Evolutionary conservation across 2,888 invertebrate species (phyloP), one percentile per base, ranked within the genome.

Genomic region (Diabrotica balteata): DNA sequence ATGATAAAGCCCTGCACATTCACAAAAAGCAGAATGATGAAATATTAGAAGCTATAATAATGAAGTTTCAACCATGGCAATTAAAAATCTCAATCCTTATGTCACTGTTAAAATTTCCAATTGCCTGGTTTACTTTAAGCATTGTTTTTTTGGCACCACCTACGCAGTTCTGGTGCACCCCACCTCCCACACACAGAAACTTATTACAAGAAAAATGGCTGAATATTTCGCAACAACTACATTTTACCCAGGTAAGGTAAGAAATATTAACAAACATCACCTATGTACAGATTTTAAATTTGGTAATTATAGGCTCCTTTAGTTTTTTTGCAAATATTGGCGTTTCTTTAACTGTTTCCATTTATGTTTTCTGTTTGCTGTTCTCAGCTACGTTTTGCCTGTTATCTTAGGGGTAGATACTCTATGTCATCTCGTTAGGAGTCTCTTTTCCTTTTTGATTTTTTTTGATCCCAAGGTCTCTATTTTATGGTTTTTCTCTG

Each of bases 81-180:
- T 80, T 86, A 11, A 77, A 81, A 67, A 86, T 88, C 71, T 86
- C 87, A 66, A 50, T 87, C 46, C 77, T 87, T 44, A 87, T 89
- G 87, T 84, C 88, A 3, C 75, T 89, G 49, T 75, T 89, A 47
- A 89, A 89, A 77, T 80, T 89, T 53, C 88, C 89, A 0, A 85
- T 86, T 22, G 88, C 88, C 47, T 90, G 89, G 89, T 88, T 88
- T 77, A 89, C 89, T 78, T 80, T 90, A 62, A 88, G 88, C 68
- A 89, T 89, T 66, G 85, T 90, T 68, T 89, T 89, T 76, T 83
- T 90, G 78, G 89, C 89, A 10, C 89, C 89, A 17, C 86, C 86
- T 1, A 87, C 88, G 74, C 83, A 87, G 22, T 89, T 88, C 77
- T 88, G 88, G 87, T 90, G 90, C 67, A 76, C 76, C 72, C 70